Evolutionary conservation across 2,888 invertebrate genomes (phyloP).

Genomic region (Epinotia demarniana): DNA sequence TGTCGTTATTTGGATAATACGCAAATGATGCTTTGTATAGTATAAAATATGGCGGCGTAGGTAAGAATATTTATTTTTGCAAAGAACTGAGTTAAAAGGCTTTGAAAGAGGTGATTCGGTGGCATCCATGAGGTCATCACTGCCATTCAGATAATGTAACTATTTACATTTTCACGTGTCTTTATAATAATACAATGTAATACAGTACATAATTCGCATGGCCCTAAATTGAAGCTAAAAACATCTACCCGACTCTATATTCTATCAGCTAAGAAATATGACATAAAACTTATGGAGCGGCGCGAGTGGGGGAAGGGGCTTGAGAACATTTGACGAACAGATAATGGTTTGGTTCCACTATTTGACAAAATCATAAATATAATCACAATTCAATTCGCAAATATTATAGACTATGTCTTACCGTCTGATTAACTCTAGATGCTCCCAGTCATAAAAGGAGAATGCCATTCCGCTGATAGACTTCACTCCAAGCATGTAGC

Average conservation of each 20-base stretch:
- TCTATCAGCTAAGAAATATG: neutral
- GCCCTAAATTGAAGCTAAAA: neutral
- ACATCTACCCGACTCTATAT: neutral
- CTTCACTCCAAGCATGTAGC: slow-evolving; percentile 94
- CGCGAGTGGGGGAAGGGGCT: neutral
- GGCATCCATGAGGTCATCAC: neutral
- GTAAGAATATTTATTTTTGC: neutral
- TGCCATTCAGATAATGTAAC: too few species aligned
- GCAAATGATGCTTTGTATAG: neutral
- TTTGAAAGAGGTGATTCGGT: neutral
- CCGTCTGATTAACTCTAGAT: slow-evolving; percentile 92
- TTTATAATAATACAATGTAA: neutral
- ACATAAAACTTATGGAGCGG: neutral
- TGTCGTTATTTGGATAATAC: neutral
- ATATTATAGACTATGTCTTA: slow-evolving; percentile 50
- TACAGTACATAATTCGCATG: neutral
- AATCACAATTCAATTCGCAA: neutral
- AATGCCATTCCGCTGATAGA: slow-evolving; percentile 97
- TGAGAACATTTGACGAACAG: neutral
- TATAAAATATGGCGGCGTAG: neutral
- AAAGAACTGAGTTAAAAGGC: neutral
- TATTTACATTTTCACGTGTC: too few species aligned
- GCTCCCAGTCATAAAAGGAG: slow-evolving; percentile 99
- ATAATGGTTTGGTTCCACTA: neutral
- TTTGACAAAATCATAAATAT: neutral